These are phyloP conservation scores for Eupeodes latifasciatus DNA, from an alignment of 2,888 invertebrate genomes.

Conservation along the genomic window DNA sequence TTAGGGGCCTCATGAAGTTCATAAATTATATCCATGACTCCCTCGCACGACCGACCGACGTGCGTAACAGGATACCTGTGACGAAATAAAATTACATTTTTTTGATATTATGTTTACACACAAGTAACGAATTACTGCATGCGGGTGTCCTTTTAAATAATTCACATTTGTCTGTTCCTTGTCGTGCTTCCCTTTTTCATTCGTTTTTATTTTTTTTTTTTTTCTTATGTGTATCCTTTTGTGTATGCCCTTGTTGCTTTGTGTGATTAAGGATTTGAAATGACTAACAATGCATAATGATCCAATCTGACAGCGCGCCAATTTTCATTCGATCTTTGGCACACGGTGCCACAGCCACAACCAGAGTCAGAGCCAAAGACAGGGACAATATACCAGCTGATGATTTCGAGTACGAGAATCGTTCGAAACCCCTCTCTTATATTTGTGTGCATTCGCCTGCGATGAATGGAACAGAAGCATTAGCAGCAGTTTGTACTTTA, in stretches of 20 bases:
- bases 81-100: slow-evolving; percentile 65
- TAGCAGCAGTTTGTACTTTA: slow-evolving; percentile 68
- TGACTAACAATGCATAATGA: slow-evolving; percentile 73
- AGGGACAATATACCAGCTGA: slow-evolving; percentile 47
- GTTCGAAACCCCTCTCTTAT: not conserved
- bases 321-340: slow-evolving; percentile 41
- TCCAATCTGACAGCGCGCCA: slow-evolving; percentile 75
- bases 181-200: slow-evolving; percentile 59
- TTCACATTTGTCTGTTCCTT: slow-evolving; percentile 40
- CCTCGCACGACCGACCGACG: not conserved
- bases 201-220: slow-evolving; percentile 1
- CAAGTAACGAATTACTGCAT: slow-evolving; percentile 73
- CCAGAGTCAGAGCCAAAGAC: not conserved
- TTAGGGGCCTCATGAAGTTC: not conserved
- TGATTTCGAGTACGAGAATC: not conserved
- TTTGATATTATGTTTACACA: slow-evolving; percentile 69
- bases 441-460: not conserved
- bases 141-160: slow-evolving; percentile 70
- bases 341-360: slow-evolving; percentile 9
- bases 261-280: slow-evolving; percentile 68
- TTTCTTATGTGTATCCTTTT: not conserved
- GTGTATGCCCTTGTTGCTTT: slow-evolving; percentile 22
- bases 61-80: slow-evolving; percentile 65
- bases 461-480: slow-evolving; percentile 59
- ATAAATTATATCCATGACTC: slow-evolving; percentile 60